Evolutionary conservation across 2,797 vertebrate species (phyloP), one percentile per base, ranked within the genome.

Genomic region (Danio jaintianensis): DNA sequence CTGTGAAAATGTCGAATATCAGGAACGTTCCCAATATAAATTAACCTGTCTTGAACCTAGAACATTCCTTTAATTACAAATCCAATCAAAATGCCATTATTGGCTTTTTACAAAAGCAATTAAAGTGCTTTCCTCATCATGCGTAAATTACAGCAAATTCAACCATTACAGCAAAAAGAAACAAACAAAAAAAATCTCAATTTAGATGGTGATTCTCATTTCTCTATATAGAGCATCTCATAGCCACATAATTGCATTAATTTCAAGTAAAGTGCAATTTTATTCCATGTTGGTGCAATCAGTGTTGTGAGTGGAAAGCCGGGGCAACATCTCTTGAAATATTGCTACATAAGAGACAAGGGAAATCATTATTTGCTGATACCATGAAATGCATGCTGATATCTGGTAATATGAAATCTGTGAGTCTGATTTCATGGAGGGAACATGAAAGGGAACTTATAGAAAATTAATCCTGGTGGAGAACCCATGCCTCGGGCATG

Each of bases 311-410:
- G 61, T 40, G 38, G 58, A 69, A 55, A 79, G 55, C 20, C 4
- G 1, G 18, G 5, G 20, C 15, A 18, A 22, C 29, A 16, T 52
- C 43, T 50, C 43, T 40, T 20, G 16, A 53, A 56, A 18, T 45
- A 53, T 38, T 61, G 45, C 52, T 36, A 42, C 43, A 64, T 61
- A 76, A 61, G 67, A 80, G 29, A 82, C 58, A 48, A 38, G 59
- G 45, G 36, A 56, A 79, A 75, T 76, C 40, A 72, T 71, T 45
- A 50, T 40, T 29, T 67, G 66, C 56, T 47, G 13, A 70, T 40
- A 66, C 52, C 42, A 50, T 72, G 29, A 71, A 77, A 75, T 42
- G 8, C 66, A 75, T 72, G 69, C 5, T 55, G 62, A 72, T 47
- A 59, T 75, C 43, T 68, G 43, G 10, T 75, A 64, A 70, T 69